Evolutionary conservation across 2,113 vertebrate genomes (phyloP), one percentile per base, ranked within the genome.

Genomic region (Brienomyrus longianalis): DNA sequence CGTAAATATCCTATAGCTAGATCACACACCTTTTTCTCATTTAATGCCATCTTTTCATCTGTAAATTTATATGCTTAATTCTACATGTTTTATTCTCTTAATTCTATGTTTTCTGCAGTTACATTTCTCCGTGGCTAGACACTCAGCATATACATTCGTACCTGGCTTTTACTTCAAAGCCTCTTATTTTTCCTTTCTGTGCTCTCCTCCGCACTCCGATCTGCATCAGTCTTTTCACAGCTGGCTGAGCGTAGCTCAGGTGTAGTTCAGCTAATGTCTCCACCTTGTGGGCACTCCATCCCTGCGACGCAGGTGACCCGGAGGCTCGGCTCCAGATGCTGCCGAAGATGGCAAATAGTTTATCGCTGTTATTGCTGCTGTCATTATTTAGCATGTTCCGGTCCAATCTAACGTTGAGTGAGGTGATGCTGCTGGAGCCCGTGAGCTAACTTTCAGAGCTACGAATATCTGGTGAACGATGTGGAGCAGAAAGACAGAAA

Each of bases 271-370:
- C 95, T 91, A 94, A 96, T 94, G 95, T 93, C 96, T 93, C 96
- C 96, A 96, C 96, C 96, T 96, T 95, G 96, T 96, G 96, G 96
- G 94, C 94, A 91, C 74, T 8, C 39, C 39, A 39, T 39, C 39
- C 39, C 39, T 39, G 39, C 39, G 39, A 1, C 39, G 74, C 74
- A 43, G 74, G 74, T 80, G 35, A 15, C 5, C 39, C 19, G 74
- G 13, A 17, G 74, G 15, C 19, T 3, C 35, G 2, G 15, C 35
- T 43, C 35, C 74, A 17, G 1, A 10, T 6, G 17, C 35, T 43
- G 35, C 31, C 13, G 8, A 80, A 0, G n/a, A 70, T 70, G 62
- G 31, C 62, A 13, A 70, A 70, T 31, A 7, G 62, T 31, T 70
- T 31, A 70, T 31, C 62, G 1, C 62, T 13, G 4, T 43, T 19